Evolutionary conservation across 2,888 invertebrate species (phyloP).

Genomic region (Leptinotarsa juncta): DNA sequence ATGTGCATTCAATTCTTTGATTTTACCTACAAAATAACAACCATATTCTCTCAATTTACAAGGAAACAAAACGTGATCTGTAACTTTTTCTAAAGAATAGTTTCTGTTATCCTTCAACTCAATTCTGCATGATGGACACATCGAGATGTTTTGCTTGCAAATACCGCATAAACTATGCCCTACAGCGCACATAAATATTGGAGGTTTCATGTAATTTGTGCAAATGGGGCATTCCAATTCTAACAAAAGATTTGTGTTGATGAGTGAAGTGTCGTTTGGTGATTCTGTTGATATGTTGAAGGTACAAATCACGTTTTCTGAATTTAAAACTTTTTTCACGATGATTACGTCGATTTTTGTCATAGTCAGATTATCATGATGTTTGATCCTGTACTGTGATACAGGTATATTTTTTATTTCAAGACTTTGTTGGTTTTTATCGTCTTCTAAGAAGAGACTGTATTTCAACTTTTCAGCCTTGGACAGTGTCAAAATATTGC

Average conservation of each 20-base stretch:
- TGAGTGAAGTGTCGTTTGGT: neutral
- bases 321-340: neutral
- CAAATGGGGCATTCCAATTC: constrained; percentile 28
- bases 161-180: constrained; percentile 17
- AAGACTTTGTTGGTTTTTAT: neutral
- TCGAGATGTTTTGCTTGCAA: constrained; percentile 15
- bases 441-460: constrained; percentile 4
- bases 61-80: constrained; percentile 12
- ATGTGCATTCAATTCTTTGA: constrained; percentile 4
- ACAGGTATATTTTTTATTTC: constrained; percentile 4
- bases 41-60: constrained; percentile 14
- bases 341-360: neutral
- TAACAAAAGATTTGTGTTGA: constrained; percentile 14
- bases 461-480: neutral
- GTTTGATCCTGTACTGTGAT: constrained; percentile 13
- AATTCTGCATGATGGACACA: constrained; percentile 21
- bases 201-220: constrained; percentile 14
- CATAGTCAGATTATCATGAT: constrained; percentile 7
- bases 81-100: constrained; percentile 16
- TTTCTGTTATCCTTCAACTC: constrained; percentile 13
- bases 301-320: neutral
- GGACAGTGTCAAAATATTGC: neutral
- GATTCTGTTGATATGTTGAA: neutral
- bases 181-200: constrained; percentile 19
- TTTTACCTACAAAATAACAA: constrained; percentile 1